Base-by-base conservation (phyloP, 2,113 vertebrate genomes). In the Gobiocypris rarus region DNA sequence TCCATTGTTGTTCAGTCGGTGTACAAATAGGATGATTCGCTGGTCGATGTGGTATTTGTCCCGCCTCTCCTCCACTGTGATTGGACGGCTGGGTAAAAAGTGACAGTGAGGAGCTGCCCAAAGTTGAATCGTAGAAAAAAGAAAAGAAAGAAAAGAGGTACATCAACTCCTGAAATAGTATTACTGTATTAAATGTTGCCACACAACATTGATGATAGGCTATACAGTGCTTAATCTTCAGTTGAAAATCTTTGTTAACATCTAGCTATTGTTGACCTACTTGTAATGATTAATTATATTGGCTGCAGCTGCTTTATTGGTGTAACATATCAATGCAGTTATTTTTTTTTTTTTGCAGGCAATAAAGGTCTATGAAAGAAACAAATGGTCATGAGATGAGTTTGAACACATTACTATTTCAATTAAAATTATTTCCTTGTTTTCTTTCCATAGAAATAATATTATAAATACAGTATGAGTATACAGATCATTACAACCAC, bases 301-400 rank as follows among this genome's bases (percentile, higher is more conserved):
- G 14, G 24, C 26, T 75, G 4, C 9, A 75, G 48, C 24, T 75
- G 3, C 28, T 22, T 22, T 56, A 38, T 3, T 34, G 17, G 19
- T n/a, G 17, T n/a, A 75, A 38, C 56, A 14, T 14, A 50, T 28
- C 13, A 74, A 54, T 75, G 48, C 4, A 54, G 34, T 31, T 11
- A 9, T 75, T 28, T 56, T 75, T 7, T 14, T 75, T 26, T 56
- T 54, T 7, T 7, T 75, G 26, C 15, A 34, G 26, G 0, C 3
- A 31, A 54, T 22, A n/a, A n/a, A n/a, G n/a, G n/a, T n/a, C n/a
- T n/a, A n/a, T n/a, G 52, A 50, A 75, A 31, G 15, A 75, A 76
- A 56, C 9, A 54, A 38, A 19, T 56, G 15, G 63, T 34, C 28
- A 67, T 67, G 28, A 34, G 61, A 31, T 65, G 15, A 65, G 63